Percentiles rank a stretch among this genome's conserved stretches.
Evolutionary conservation across 2,888 invertebrate genomes (phyloP).

Genomic region (Mylabris sibirica): DNA sequence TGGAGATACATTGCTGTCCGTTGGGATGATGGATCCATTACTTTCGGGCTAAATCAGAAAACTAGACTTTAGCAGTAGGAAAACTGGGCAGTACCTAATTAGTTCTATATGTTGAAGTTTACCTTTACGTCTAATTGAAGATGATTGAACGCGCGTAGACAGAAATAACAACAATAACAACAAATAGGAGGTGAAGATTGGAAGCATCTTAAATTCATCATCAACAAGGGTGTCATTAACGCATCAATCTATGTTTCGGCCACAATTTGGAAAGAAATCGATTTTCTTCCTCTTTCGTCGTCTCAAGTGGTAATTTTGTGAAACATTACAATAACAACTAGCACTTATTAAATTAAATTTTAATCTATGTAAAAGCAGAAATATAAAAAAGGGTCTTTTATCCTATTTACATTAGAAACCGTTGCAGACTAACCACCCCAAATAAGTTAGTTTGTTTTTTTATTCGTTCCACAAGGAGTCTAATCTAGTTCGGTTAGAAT

Average conservation of each 20-base stretch:
- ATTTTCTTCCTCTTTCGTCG: too few relatives aligned
- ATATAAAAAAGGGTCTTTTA: conserved; percentile 13
- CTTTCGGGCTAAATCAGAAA: conserved; percentile 54
- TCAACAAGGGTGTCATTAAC: conserved; percentile 18
- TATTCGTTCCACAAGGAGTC: neutral
- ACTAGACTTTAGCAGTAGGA: conserved; percentile 34
- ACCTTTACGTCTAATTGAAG: conserved; percentile 57
- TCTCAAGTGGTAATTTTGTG: conserved; percentile 11
- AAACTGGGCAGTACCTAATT: conserved; percentile 58
- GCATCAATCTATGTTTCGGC: conserved; percentile 22
- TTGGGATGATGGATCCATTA: conserved; percentile 64
- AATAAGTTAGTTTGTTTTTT: neutral
- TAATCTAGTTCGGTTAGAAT: neutral
- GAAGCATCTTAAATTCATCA: conserved; percentile 23
- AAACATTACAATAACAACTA: conserved; percentile 16
- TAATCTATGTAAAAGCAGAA: conserved; percentile 23
- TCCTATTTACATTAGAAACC: neutral
- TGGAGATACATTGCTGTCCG: conserved; percentile 53
- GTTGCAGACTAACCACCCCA: neutral
- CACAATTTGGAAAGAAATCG: conserved; percentile 1
- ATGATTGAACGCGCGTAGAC: conserved; percentile 58
- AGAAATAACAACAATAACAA: conserved; percentile 10
- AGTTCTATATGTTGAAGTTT: conserved; percentile 53
- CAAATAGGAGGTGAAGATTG: conserved; percentile 8
- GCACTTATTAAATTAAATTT: conserved; percentile 26